A percentile compares a stretch with the other conserved stretches of the same genome.
These are phyloP conservation scores for Lepidochrysops patricia DNA, from an alignment of 2,888 invertebrate species.

Conservation along the genomic window DNA sequence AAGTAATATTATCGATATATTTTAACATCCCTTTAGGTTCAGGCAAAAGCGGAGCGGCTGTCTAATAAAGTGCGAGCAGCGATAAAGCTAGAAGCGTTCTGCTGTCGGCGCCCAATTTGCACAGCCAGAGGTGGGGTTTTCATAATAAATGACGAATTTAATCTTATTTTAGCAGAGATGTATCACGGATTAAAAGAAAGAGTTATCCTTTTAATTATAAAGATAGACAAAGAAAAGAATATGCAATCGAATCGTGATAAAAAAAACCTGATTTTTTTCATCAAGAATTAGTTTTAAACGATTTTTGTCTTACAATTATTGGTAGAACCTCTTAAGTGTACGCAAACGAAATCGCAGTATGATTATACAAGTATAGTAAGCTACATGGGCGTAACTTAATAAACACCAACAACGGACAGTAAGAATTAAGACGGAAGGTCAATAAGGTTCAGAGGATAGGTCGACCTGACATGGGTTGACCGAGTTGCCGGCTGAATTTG, in stretches of 20 bases:
- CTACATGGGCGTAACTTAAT: background rate
- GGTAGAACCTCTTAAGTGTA: too few relatives aligned
- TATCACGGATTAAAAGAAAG: background rate
- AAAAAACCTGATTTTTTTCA: too few relatives aligned
- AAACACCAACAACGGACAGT: background rate
- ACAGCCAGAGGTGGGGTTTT: slow-evolving; percentile 10
- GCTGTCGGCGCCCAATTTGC: slow-evolving; percentile 16
- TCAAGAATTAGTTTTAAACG: too few relatives aligned
- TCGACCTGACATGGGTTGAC: slow-evolving; percentile 1
- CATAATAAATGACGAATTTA: slow-evolving; percentile 12
- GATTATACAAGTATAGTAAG: too few relatives aligned
- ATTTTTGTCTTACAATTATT: too few relatives aligned
- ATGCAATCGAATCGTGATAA: too few relatives aligned
- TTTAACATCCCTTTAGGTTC: background rate
- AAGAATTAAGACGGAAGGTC: background rate
- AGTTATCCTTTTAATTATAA: background rate
- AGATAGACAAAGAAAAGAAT: background rate
- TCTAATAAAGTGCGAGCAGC: slow-evolving; percentile 19
- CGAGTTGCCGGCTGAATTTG: background rate
- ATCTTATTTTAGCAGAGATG: slow-evolving; percentile 5
- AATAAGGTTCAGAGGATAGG: background rate
- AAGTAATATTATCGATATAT: background rate
- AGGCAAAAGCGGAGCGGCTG: slow-evolving; percentile 12
- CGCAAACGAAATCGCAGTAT: too few relatives aligned
- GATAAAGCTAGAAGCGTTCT: slow-evolving; percentile 16